Evolutionary conservation across 2,888 invertebrate species (phyloP).

Genomic region (Spodoptera picta): DNA sequence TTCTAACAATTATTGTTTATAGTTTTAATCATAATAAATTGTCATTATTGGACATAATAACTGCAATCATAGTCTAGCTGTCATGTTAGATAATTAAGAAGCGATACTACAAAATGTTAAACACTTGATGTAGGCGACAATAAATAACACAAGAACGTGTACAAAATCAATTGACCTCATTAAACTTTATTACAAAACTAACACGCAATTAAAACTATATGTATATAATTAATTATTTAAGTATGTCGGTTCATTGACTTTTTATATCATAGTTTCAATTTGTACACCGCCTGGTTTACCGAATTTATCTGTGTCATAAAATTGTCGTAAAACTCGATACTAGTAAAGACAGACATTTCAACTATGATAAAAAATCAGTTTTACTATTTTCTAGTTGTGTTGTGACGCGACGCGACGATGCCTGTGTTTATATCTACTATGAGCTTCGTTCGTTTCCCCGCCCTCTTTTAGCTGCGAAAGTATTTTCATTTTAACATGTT

Average conservation of each 20-base stretch:
- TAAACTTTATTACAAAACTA: conserved; percentile 55
- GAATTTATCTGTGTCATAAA: conserved; percentile 76
- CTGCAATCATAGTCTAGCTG: conserved; percentile 35
- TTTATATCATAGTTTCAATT: conserved; percentile 71
- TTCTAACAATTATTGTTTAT: conserved; percentile 39
- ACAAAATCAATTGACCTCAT: conserved; percentile 50
- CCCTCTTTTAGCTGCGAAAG: neutral
- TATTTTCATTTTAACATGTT: too few relatives aligned
- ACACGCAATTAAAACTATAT: conserved; percentile 50
- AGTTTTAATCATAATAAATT: conserved; percentile 48
- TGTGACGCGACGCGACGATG: conserved; percentile 2
- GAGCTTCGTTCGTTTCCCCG: neutral
- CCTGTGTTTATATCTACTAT: conserved; percentile 6
- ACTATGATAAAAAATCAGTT: conserved; percentile 56
- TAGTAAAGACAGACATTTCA: conserved; percentile 61
- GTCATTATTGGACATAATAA: conserved; percentile 41
- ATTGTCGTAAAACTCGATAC: conserved; percentile 77
- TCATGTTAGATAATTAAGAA: conserved; percentile 42
- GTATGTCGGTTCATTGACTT: conserved; percentile 72
- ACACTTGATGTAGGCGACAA: conserved; percentile 22
- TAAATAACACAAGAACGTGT: conserved; percentile 28
- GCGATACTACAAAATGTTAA: conserved; percentile 26
- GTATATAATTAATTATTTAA: conserved; percentile 54
- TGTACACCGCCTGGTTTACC: conserved; percentile 65
- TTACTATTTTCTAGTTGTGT: conserved; percentile 31